Percentiles rank a stretch among this genome's conserved stretches.
These are phyloP conservation scores for Philaethria dido DNA, from an alignment of 2,888 invertebrate species.

Conservation along the genomic window DNA sequence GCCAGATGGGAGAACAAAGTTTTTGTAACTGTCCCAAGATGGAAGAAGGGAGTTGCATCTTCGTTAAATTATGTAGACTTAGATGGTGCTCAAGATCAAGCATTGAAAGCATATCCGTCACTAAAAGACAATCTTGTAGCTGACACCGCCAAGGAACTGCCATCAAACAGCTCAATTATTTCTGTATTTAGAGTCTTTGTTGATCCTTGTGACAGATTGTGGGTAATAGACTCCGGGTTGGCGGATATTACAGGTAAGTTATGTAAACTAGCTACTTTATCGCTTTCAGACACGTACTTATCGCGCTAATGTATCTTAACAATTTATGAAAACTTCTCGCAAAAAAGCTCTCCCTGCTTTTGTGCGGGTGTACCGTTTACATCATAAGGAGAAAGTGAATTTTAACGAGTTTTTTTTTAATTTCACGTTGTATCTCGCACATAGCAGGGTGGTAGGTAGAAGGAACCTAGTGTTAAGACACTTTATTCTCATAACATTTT, in stretches of 20 bases:
- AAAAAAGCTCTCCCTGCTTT: no score
- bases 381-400: conserved; percentile 31
- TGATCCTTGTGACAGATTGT: conserved; percentile 91
- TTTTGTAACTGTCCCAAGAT: conserved; percentile 88
- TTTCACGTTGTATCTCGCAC: no score
- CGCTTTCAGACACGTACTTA: conserved; percentile 34
- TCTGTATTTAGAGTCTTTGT: conserved; percentile 89
- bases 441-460: no score
- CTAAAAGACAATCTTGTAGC: conserved; percentile 91
- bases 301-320: conserved; percentile 19
- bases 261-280: conserved; percentile 13
- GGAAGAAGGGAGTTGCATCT: conserved; percentile 88
- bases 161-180: conserved; percentile 85
- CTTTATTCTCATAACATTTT: no score
- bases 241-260: conserved; percentile 87
- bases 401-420: background rate
- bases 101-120: conserved; percentile 89
- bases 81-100: conserved; percentile 87
- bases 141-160: conserved; percentile 69
- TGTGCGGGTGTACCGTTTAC: conserved; percentile 25
- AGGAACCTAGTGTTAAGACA: no score
- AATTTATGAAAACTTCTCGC: conserved; percentile 23
- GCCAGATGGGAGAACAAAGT: conserved; percentile 88
- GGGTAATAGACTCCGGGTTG: conserved; percentile 92
- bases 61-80: conserved; percentile 87